Evolutionary conservation across 1,140 invertebrate species (phyloP).

Genomic region (Bombus fervidus): DNA sequence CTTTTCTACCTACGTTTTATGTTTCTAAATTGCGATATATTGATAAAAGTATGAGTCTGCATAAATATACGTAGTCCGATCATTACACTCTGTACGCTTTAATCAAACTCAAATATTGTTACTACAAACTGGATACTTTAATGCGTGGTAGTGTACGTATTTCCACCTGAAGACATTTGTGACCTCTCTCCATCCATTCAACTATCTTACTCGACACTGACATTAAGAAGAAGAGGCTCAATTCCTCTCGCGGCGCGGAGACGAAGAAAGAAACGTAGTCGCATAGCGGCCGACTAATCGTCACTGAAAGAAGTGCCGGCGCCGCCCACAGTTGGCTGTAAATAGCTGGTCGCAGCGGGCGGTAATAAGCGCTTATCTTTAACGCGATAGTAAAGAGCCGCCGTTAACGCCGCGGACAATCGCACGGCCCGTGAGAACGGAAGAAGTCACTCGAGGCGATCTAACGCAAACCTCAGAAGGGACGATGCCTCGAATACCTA

Average conservation of each 20-base stretch:
- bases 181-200: neutral
- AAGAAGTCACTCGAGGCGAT: conserved; percentile 63
- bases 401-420: conserved; percentile 65
- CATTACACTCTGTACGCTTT: too few species aligned
- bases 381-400: conserved; percentile 68
- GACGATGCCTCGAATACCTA: conserved; percentile 37
- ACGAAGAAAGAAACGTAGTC: conserved; percentile 45
- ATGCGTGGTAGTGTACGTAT: neutral
- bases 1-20: too few species aligned
- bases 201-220: neutral
- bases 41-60: too few species aligned
- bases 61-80: too few species aligned
- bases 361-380: conserved; percentile 71
- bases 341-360: conserved; percentile 63
- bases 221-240: neutral
- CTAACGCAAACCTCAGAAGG: neutral
- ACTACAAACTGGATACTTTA: too few species aligned
- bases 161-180: neutral
- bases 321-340: conserved; percentile 60
- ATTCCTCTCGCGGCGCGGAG: neutral
- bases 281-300: conserved; percentile 31
- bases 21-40: too few species aligned
- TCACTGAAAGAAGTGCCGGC: conserved; percentile 33
- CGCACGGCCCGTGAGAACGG: conserved; percentile 62
- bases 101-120: too few species aligned